A percentile compares a stretch with the other conserved stretches of the same genome.
These are phyloP conservation scores for Brachypterus glaber DNA, from an alignment of 2,888 invertebrate genomes.

Conservation along the genomic window DNA sequence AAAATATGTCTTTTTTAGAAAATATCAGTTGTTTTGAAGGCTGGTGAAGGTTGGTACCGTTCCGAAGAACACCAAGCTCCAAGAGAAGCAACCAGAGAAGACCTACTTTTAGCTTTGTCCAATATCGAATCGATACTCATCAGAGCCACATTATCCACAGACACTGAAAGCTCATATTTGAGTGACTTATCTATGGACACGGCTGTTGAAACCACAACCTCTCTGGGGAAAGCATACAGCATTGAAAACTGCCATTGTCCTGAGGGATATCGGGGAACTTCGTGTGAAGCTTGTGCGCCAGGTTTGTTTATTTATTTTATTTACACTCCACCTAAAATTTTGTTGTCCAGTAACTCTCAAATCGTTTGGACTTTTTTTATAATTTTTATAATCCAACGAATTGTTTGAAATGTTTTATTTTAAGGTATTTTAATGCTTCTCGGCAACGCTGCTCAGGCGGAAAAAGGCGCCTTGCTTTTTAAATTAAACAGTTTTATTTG, in stretches of 20 bases:
- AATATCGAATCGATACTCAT: slow-evolving; percentile 76
- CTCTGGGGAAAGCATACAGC: slow-evolving; percentile 50
- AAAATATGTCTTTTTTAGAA: slow-evolving; percentile 38
- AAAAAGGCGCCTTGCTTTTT: too few relatives aligned
- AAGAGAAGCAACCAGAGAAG: slow-evolving; percentile 59
- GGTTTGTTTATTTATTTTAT: too few relatives aligned
- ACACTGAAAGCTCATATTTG: slow-evolving; percentile 57
- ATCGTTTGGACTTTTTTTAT: too few relatives aligned
- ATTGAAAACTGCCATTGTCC: slow-evolving; percentile 24
- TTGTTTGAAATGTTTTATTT: too few relatives aligned
- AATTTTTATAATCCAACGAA: too few relatives aligned
- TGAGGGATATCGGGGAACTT: slow-evolving; percentile 65
- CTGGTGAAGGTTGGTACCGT: slow-evolving; percentile 55
- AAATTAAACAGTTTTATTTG: too few relatives aligned
- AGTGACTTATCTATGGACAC: slow-evolving; percentile 82
- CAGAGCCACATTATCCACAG: slow-evolving; percentile 63
- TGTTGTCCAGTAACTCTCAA: too few relatives aligned
- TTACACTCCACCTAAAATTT: too few relatives aligned
- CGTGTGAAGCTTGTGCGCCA: slow-evolving; percentile 69
- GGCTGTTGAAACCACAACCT: slow-evolving; percentile 55
- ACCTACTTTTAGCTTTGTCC: slow-evolving; percentile 76
- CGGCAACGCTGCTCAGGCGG: too few relatives aligned
- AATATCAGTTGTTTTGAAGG: slow-evolving; percentile 55
- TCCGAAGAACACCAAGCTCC: slow-evolving; percentile 45
- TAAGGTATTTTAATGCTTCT: too few relatives aligned